Evolutionary conservation across 1,140 invertebrate species (phyloP).

Genomic region (Dinoponera quadriceps): DNA sequence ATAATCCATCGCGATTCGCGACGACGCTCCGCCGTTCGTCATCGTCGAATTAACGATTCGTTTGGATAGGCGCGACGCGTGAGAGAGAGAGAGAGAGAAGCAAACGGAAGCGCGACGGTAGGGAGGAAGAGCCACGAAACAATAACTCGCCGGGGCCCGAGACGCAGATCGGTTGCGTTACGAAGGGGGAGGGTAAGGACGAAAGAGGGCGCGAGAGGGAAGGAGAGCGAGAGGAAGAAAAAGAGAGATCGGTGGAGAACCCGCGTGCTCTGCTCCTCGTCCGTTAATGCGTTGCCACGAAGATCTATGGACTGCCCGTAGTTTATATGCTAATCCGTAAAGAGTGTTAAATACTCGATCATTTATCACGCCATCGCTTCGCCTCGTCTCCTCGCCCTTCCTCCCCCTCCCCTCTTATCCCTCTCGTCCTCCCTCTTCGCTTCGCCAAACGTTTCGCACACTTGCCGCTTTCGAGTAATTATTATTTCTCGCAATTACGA

Average conservation of each 20-base stretch:
- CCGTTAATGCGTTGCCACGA: slow-evolving; percentile 85
- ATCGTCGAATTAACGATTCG: slow-evolving; percentile 68
- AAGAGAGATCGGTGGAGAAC: slow-evolving; percentile 56
- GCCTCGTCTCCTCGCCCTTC: slow-evolving; percentile 37
- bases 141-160: slow-evolving; percentile 68
- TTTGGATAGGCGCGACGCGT: slow-evolving; percentile 29
- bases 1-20: not conserved
- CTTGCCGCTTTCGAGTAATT: slow-evolving; percentile 55
- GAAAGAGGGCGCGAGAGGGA: slow-evolving; percentile 8
- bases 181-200: not conserved
- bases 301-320: slow-evolving; percentile 86
- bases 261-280: slow-evolving; percentile 78
- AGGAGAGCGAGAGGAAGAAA: slow-evolving; percentile 12
- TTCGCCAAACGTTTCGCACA: slow-evolving; percentile 32
- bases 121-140: slow-evolving; percentile 64
- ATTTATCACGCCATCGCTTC: slow-evolving; percentile 85
- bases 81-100: not conserved
- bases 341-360: slow-evolving; percentile 86
- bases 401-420: not conserved
- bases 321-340: slow-evolving; percentile 87
- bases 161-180: slow-evolving; percentile 72
- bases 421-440: slow-evolving; percentile 33
- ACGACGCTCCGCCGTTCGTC: slow-evolving; percentile 53
- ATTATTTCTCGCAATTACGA: slow-evolving; percentile 63
- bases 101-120: slow-evolving; percentile 18